phyloP scores from a whole-genome alignment of 1,140 invertebrate species.

The Meloidogyne exigua region DNA sequence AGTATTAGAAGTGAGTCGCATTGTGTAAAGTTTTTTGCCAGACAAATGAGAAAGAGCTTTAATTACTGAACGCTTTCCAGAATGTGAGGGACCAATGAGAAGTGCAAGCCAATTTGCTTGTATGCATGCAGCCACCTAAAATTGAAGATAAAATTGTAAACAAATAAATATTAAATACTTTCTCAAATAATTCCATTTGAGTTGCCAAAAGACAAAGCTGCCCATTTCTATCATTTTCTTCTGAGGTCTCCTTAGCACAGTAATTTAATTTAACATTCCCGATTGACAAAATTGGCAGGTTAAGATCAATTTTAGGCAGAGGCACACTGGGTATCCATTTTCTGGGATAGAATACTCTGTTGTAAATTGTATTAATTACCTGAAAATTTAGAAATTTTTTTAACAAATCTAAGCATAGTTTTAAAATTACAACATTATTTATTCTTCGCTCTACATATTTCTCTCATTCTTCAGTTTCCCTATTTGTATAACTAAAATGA shows the following conservation, averaged over 20 bases:
- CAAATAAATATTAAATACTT: constrained; percentile 47
- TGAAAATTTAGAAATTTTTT: constrained; percentile 2
- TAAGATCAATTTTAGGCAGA: not conserved
- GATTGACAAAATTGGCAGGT: not conserved
- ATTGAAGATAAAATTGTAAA: not conserved
- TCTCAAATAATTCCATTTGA: constrained; percentile 73
- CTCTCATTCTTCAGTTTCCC: too few species aligned
- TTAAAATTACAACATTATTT: too few species aligned
- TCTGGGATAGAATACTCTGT: constrained; percentile 6
- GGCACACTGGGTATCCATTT: constrained; percentile 21
- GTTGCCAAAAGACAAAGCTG: constrained; percentile 68
- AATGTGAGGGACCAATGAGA: constrained; percentile 76
- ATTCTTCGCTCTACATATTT: too few species aligned
- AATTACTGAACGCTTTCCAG: constrained; percentile 80
- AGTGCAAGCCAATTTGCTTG: constrained; percentile 88
- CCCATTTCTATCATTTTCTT: not conserved
- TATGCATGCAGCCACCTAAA: constrained; percentile 74
- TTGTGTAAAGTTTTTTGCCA: constrained; percentile 74
- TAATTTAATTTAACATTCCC: constrained; percentile 15
- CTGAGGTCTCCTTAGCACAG: not conserved
- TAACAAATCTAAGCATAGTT: too few species aligned
- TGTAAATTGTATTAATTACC: constrained; percentile 12
- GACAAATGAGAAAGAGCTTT: constrained; percentile 75
- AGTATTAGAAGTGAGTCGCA: constrained; percentile 85
- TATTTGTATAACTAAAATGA: not conserved